Percentiles rank a stretch among this genome's conserved stretches.
Evolutionary conservation across 2,888 invertebrate species (phyloP).

Genomic region (Criorhina ranunculi): DNA sequence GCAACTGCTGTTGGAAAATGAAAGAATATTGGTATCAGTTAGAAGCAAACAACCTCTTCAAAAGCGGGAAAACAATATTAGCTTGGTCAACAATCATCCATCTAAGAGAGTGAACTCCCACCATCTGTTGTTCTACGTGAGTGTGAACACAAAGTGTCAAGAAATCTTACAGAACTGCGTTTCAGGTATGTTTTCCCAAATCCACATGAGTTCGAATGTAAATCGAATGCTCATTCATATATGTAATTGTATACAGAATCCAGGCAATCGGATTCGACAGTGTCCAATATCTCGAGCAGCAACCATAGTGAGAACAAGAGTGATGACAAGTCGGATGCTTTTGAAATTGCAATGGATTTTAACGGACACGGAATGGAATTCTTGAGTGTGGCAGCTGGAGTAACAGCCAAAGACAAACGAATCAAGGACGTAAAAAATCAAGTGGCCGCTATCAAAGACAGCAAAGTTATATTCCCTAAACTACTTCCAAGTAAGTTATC

Average conservation of each 20-base stretch:
- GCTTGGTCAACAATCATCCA: constrained; percentile 86
- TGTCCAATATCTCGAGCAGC: constrained; percentile 77
- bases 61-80: constrained; percentile 80
- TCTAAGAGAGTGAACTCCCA: constrained; percentile 90
- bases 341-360: constrained; percentile 80
- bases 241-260: constrained; percentile 80
- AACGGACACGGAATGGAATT: constrained; percentile 85
- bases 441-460: constrained; percentile 81
- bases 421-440: constrained; percentile 92
- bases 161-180: constrained; percentile 89
- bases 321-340: constrained; percentile 78
- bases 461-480: constrained; percentile 81
- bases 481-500: constrained; percentile 79
- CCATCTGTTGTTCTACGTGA: constrained; percentile 90
- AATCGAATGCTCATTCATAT: too few relatives aligned
- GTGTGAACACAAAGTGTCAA: constrained; percentile 90
- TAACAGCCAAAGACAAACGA: constrained; percentile 95
- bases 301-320: constrained; percentile 79
- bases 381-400: constrained; percentile 93
- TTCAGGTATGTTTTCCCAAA: constrained; percentile 81
- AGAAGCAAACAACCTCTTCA: constrained; percentile 84
- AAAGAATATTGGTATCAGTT: constrained; percentile 92
- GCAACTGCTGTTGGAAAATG: constrained; percentile 93
- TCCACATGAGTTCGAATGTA: constrained; percentile 4
- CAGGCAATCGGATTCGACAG: constrained; percentile 78